These are phyloP conservation scores for Silurus aristotelis DNA, from an alignment of 2,797 vertebrate genomes.

Conservation along the genomic window DNA sequence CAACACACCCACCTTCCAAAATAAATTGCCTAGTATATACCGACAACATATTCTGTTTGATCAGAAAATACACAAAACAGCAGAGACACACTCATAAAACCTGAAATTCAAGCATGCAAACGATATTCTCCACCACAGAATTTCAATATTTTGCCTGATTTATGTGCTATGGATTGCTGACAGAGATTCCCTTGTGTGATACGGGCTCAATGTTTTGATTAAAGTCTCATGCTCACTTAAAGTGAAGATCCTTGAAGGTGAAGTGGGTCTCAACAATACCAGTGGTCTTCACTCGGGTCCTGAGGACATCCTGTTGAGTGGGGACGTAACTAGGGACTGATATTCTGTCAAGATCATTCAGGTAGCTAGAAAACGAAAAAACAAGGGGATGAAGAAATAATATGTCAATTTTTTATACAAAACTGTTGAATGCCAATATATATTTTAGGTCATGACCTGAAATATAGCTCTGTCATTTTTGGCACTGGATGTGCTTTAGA, in stretches of 20 bases:
- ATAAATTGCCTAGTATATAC: slow-evolving; percentile 30
- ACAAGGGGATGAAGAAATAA: background rate
- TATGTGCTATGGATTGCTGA: background rate
- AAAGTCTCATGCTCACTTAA: slow-evolving; percentile 83
- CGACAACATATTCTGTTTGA: slow-evolving; percentile 18
- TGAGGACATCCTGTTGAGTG: slow-evolving; percentile 97
- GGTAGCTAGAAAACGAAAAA: slow-evolving; percentile 76
- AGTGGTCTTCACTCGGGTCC: slow-evolving; percentile 98
- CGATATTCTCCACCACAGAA: background rate
- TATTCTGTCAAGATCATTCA: slow-evolving; percentile 98
- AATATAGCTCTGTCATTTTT: background rate
- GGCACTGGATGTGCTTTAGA: background rate
- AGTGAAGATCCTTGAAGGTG: slow-evolving; percentile 98
- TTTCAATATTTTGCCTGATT: slow-evolving; percentile 28
- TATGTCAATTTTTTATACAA: background rate
- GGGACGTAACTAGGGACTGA: slow-evolving; percentile 89
- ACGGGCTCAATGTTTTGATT: background rate
- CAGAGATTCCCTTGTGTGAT: background rate
- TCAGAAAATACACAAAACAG: slow-evolving; percentile 21
- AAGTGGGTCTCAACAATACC: slow-evolving; percentile 99
- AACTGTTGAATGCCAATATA: background rate
- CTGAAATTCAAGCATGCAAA: slow-evolving; percentile 33
- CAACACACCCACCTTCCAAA: slow-evolving; percentile 15
- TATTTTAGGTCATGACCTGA: background rate
- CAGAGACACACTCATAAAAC: slow-evolving; percentile 3